Conservation (phyloP, 2,113 vertebrate species). For the Dicaeum eximium region DNA sequence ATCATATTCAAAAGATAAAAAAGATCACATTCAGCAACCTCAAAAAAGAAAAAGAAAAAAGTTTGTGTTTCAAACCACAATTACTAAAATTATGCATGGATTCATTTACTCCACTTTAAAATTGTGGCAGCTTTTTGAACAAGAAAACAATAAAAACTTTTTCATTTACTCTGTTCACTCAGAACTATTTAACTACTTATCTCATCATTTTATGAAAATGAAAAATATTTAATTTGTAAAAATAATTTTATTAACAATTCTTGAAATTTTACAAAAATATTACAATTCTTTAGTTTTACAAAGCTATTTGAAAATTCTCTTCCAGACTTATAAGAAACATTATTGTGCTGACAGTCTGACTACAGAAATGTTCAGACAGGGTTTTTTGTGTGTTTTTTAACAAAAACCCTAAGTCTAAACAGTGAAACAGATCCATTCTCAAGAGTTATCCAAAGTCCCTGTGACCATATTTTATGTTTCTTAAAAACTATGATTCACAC, state of each 20-base stretch:
- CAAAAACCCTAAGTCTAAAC: neutral
- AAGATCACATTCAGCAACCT: fast-evolving
- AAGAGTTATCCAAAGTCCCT: neutral
- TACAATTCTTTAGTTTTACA: neutral
- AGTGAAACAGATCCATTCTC: neutral
- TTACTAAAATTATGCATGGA: neutral
- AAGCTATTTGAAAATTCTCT: neutral
- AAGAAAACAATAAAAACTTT: neutral
- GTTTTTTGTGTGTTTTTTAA: neutral
- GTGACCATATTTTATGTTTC: neutral
- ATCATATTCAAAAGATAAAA: neutral
- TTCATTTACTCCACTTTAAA: neutral
- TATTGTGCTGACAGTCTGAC: neutral
- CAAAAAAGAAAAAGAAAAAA: neutral
- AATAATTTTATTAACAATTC: neutral
- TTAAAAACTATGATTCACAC: neutral
- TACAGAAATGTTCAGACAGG: neutral
- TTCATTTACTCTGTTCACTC: too few relatives aligned
- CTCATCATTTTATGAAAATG: neutral
- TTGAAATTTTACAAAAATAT: too few relatives aligned
- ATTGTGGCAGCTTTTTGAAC: neutral
- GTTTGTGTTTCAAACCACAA: neutral
- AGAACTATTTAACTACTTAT: neutral
- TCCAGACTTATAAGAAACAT: neutral
- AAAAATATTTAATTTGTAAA: neutral